Evolutionary conservation across 1,140 invertebrate species (phyloP), one percentile per base, ranked within the genome.

Genomic region (Rhyacophila brunnea): DNA sequence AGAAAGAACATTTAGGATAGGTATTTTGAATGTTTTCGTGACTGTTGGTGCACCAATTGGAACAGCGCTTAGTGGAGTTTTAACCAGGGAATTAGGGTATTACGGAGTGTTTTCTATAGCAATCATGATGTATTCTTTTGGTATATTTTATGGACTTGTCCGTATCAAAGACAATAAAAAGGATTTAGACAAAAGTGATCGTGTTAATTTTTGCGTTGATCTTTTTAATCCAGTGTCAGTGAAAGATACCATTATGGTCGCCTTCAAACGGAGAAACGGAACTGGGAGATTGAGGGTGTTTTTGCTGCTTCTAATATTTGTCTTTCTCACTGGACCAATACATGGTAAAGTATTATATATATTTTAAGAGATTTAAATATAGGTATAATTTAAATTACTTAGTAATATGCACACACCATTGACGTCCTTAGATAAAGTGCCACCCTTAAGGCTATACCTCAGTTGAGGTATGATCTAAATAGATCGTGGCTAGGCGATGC

Each of bases 1-100:
- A 63, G 72, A 75, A 28, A 73, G 81, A 53, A 84, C 81, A 0
- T 77, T 82, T 48, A 68, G 81, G 52, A 74, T 83, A 1, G 82
- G 80, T 10, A 65, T 83, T 6, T 79, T 78, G 0, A 82, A 83
- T 67, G 74, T 82, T 36, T 79, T 81, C 23, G 67, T 82, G 50
- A 78, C 73, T 5, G 68, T 73, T 20, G 77, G 78, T 6, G 68
- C 77, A n/a, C 77, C 75, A 1, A 69, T 80, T 4, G 78, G 77
- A 4, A 75, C 74, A 23, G 71, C 75, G 1, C 52, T 77, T 9
- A 78, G 76, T 69, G 77, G 78, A 23, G 71, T 79, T 40, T 66
- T 79, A 6, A 61, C 76, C 1, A 74, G 73, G 32, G 28, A 70
- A 36, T 71, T 69, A 62, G 77, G 78, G 0, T 79, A 76, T 57